Evolutionary conservation across 2,113 vertebrate genomes (phyloP).

Genomic region (Arvicanthis niloticus): DNA sequence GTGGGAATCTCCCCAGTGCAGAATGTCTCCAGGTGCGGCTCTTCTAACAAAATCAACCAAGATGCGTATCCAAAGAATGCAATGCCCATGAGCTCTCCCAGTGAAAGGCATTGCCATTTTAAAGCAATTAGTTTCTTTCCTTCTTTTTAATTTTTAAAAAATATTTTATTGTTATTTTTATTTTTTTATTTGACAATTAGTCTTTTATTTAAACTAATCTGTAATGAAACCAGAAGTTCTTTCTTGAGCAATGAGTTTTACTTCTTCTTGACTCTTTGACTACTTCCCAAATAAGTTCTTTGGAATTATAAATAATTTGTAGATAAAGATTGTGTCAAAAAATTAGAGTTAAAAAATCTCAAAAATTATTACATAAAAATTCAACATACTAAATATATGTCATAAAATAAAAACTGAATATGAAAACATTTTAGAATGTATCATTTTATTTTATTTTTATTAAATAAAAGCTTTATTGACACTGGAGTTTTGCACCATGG

Average conservation of each 20-base stretch:
- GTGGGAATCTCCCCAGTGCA: not conserved
- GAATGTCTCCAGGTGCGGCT: not conserved
- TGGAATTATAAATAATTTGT: not conserved
- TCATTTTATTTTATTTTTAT: not conserved
- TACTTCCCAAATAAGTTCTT: not conserved
- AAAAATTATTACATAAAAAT: not conserved
- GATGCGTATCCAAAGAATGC: not conserved
- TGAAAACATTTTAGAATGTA: not conserved
- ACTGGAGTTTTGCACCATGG: not conserved
- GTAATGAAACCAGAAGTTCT: not conserved
- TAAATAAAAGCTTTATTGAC: not conserved
- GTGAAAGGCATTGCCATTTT: not conserved
- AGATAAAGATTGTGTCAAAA: not conserved
- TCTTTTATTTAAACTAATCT: not conserved
- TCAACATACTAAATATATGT: not conserved
- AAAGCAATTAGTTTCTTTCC: not conserved
- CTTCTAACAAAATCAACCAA: not conserved
- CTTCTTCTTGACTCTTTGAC: slow-evolving; percentile 42
- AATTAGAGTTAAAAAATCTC: not conserved
- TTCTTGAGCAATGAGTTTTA: not conserved
- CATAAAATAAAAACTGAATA: not conserved
- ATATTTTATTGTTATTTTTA: not conserved
- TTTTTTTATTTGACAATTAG: not conserved
- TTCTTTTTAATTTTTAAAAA: not conserved
- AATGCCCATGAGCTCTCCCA: not conserved